Evolutionary conservation across 2,113 vertebrate genomes (phyloP), one percentile per base, ranked within the genome.

Genomic region (Xerus inauris): DNA sequence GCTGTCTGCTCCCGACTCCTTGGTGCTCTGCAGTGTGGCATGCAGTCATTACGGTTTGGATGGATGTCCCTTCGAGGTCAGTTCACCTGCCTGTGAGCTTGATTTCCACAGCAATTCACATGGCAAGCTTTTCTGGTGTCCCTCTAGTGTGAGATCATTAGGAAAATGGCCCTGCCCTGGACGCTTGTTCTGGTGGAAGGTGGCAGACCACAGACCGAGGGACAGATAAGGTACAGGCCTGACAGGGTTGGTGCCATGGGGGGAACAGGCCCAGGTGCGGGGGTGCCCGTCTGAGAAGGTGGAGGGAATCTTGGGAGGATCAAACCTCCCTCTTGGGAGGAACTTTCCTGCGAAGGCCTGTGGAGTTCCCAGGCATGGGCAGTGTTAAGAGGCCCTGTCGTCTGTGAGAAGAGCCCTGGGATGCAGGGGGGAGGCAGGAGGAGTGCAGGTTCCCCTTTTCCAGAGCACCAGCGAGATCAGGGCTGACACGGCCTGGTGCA

Each of bases 401-500:
- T 8, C 3, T 30, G 7, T 62, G 14, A 62, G 65, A 49, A 20
- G 42, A 13, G 59, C 30, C 35, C n/a, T 35, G 16, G 28, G 73
- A 12, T n/a, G 26, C 28, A 1, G 14, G 62, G n/a, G 47, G 26
- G 24, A 54, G 42, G 38, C 49, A 1, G n/a, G 42, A 47, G 32
- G 67, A 42, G 28, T 35, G 6, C 38, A 28, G 9, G 13, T 28
- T 38, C 10, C 24, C 0, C 72, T 57, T 72, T 47, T 40, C 32
- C 65, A 14, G 14, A 24, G 62, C 2, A 0, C 9, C 1, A 0
- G 1, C 0, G 1, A 0, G 5, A 6, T 2, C 0, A 3, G 17
- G 5, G 11, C 30, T 30, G 10, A 13, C 64, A 32, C 17, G 4
- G 1, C 64, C 64, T 12, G 28, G 49, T 42, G 65, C 28, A 0